phyloP scores from a whole-genome alignment of 2,113 vertebrate species.

The Ailuropoda melanoleuca region DNA sequence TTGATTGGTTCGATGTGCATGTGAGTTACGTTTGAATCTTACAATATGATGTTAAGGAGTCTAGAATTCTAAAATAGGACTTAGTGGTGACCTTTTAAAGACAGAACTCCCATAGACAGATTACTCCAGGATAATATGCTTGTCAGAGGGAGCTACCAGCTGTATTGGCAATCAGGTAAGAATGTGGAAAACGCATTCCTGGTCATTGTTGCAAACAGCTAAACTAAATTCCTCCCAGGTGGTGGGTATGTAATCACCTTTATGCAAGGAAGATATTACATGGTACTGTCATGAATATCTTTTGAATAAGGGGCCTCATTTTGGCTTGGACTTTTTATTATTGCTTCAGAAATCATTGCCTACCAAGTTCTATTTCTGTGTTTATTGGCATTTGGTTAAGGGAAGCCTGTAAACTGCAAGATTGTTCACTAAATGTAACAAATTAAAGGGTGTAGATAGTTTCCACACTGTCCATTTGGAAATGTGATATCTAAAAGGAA shows the following conservation, averaged over 20 bases:
- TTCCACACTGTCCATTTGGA: background rate
- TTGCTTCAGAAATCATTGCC: background rate
- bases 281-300: background rate
- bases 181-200: background rate
- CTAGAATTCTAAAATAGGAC: background rate
- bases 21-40: background rate
- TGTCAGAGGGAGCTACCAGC: background rate
- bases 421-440: background rate
- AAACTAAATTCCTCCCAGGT: background rate
- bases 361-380: background rate
- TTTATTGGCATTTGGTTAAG: slow-evolving; percentile 19
- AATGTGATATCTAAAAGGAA: background rate
- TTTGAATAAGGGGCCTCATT: background rate
- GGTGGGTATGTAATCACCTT: background rate
- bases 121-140: background rate
- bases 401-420: background rate
- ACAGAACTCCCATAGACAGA: background rate
- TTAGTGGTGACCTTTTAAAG: background rate
- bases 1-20: background rate
- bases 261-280: background rate
- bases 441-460: background rate
- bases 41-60: background rate
- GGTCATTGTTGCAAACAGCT: background rate
- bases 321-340: background rate
- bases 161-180: background rate